Evolutionary conservation across 1,140 invertebrate species (phyloP).

Genomic region (Protaetia brevitarsis): DNA sequence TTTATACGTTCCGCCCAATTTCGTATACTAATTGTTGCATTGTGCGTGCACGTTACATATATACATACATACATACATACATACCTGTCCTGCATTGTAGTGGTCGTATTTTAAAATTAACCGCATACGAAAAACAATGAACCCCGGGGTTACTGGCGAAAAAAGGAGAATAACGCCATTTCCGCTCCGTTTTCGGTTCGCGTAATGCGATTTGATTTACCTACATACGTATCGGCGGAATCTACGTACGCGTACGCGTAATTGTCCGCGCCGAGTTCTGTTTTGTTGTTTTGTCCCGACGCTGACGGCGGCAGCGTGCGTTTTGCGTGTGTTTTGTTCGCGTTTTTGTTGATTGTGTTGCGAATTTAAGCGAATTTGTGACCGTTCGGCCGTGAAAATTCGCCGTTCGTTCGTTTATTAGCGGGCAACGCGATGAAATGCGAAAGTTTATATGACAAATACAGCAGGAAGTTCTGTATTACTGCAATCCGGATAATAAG

Average conservation of each 20-base stretch:
- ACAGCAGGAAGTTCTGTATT: too few species aligned
- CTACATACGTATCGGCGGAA: too few species aligned
- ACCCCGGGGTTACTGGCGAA: not conserved
- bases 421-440: not conserved
- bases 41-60: not conserved
- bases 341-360: not conserved
- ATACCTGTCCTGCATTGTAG: too few species aligned
- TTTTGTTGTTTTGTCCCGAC: not conserved
- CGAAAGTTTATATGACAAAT: slow-evolving; percentile 4
- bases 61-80: too few species aligned
- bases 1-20: slow-evolving; percentile 13
- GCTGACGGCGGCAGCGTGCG: not conserved
- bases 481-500: too few species aligned
- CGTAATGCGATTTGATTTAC: slow-evolving; percentile 11
- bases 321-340: not conserved
- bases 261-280: not conserved
- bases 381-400: slow-evolving; percentile 1
- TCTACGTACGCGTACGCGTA: too few species aligned
- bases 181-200: not conserved
- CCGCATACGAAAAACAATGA: slow-evolving; percentile 10
- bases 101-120: slow-evolving; percentile 1
- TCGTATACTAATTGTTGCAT: slow-evolving; percentile 9
- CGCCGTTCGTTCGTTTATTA: not conserved
- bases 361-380: slow-evolving; percentile 4
- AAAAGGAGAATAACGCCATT: slow-evolving; percentile 7